Evolutionary conservation across 2,113 vertebrate genomes (phyloP).

Genomic region (human (Homo sapiens)): DNA sequence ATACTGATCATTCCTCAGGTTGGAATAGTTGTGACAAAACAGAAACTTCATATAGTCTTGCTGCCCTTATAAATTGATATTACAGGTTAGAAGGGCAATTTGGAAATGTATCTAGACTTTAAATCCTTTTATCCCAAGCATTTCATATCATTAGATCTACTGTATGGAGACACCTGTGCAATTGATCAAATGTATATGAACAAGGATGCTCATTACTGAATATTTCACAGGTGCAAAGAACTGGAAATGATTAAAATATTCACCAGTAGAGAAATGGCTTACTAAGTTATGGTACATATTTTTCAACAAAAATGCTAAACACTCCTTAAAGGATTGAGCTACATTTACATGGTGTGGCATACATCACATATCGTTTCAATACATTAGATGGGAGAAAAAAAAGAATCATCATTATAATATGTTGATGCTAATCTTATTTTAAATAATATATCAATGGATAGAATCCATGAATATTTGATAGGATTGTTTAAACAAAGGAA

Average conservation of each 20-base stretch:
- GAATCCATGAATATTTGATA: background rate
- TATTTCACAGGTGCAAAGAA: background rate
- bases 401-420: background rate
- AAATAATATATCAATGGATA: background rate
- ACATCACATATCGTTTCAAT: background rate
- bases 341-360: background rate
- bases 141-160: background rate
- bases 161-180: background rate
- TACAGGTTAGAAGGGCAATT: background rate
- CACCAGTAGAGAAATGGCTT: background rate
- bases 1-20: background rate
- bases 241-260: slow-evolving; percentile 10
- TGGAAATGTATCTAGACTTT: background rate
- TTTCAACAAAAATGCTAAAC: background rate
- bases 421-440: background rate
- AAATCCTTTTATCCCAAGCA: slow-evolving; percentile 1
- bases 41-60: background rate
- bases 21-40: background rate
- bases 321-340: background rate
- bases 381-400: background rate
- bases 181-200: background rate
- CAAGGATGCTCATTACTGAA: background rate
- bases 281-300: background rate
- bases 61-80: background rate
- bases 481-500: background rate